Conservation (phyloP, 2,888 invertebrate species). For the Aspidiotus destructor region DNA sequence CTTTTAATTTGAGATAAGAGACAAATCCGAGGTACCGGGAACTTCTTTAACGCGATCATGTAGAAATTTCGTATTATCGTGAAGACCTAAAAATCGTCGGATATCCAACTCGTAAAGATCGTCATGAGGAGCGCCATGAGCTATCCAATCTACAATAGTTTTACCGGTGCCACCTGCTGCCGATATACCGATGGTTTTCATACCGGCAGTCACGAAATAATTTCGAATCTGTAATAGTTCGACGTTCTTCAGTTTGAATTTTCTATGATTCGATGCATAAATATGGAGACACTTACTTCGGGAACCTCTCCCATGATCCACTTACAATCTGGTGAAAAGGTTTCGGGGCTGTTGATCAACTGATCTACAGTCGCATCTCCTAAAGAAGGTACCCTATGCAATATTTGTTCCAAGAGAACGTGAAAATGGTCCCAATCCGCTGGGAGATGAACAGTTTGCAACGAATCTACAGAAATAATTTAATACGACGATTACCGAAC, state of each 20-base stretch:
- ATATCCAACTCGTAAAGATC: slow-evolving; percentile 86
- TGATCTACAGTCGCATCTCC: slow-evolving; percentile 64
- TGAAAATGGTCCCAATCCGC: slow-evolving; percentile 98
- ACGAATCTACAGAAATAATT: slow-evolving; percentile 35
- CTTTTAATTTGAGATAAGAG: background rate
- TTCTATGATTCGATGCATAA: background rate
- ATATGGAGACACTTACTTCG: slow-evolving; percentile 52
- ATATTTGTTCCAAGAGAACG: slow-evolving; percentile 69
- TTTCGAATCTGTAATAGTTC: slow-evolving; percentile 58
- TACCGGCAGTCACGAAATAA: slow-evolving; percentile 87
- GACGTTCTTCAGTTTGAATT: background rate
- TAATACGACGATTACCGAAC: background rate
- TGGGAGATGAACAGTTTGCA: slow-evolving; percentile 54
- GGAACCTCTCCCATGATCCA: slow-evolving; percentile 92
- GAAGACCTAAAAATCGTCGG: slow-evolving; percentile 78
- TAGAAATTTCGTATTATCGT: slow-evolving; percentile 88
- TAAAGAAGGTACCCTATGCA: slow-evolving; percentile 72
- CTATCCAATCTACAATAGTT: slow-evolving; percentile 77
- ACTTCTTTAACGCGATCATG: slow-evolving; percentile 85
- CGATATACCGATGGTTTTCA: slow-evolving; percentile 92
- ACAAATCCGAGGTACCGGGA: slow-evolving; percentile 52
- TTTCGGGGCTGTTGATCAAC: slow-evolving; percentile 81
- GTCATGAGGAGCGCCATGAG: slow-evolving; percentile 65
- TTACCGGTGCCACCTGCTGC: slow-evolving; percentile 92
- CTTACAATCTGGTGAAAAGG: slow-evolving; percentile 92